These are phyloP conservation scores for Crax fasciolata DNA, from an alignment of 2,797 vertebrate species.

Conservation along the genomic window DNA sequence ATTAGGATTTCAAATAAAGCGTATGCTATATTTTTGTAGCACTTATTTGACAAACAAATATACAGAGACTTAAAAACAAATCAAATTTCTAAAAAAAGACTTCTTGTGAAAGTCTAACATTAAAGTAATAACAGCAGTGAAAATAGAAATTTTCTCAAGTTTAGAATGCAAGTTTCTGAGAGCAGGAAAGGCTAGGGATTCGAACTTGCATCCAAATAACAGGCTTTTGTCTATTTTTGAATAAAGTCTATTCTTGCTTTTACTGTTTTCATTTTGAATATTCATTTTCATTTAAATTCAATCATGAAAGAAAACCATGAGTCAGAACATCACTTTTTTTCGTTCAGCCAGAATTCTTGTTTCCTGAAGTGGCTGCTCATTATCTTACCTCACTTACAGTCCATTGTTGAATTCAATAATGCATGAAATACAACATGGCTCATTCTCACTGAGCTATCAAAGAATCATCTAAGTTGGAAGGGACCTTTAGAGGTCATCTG, in stretches of 20 bases:
- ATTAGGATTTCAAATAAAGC: constrained; percentile 6
- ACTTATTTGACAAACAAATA: not conserved
- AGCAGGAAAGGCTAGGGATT: not conserved
- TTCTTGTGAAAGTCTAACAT: not conserved
- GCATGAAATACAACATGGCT: not conserved
- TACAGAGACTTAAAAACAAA: not conserved
- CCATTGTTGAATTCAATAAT: not conserved
- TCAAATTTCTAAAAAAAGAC: not conserved
- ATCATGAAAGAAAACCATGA: not conserved
- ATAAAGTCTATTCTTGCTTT: not conserved
- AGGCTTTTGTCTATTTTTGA: not conserved
- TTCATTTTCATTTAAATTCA: not conserved
- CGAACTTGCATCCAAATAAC: not conserved
- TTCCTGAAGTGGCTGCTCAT: not conserved
- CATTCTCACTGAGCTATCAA: not conserved
- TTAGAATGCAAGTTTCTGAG: not conserved
- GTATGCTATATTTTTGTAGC: not conserved
- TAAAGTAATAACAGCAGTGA: not conserved
- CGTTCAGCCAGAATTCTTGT: not conserved
- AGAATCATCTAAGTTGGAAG: not conserved
- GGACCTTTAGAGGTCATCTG: not conserved
- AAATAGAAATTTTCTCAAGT: not conserved
- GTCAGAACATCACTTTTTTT: not conserved
- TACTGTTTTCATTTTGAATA: not conserved
- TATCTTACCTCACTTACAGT: not conserved